These are phyloP conservation scores for Babylonia areolata DNA, from an alignment of 1,140 invertebrate species.

Conservation along the genomic window DNA sequence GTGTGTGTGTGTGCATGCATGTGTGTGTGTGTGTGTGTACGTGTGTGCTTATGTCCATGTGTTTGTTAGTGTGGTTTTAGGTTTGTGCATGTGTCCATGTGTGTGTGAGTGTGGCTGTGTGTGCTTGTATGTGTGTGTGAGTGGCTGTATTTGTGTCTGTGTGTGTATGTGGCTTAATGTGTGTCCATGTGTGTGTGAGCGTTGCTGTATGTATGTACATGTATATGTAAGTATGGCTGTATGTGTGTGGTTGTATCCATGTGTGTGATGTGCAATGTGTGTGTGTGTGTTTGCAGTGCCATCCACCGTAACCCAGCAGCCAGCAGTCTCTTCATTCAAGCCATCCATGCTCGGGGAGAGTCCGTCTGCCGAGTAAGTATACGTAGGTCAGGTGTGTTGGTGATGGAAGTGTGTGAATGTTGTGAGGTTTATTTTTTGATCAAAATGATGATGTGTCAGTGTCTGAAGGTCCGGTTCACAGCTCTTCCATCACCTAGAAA, in stretches of 20 bases:
- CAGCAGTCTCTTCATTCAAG: slow-evolving; percentile 84
- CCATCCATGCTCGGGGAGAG: slow-evolving; percentile 80
- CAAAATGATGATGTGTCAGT: too few species aligned
- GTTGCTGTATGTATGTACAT: too few species aligned
- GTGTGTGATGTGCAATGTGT: background rate
- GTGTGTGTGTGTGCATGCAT: background rate
- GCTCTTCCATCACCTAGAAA: too few species aligned
- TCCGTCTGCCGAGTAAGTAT: slow-evolving; percentile 71
- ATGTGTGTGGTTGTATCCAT: background rate
- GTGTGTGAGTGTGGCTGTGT: background rate
- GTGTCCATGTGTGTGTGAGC: background rate
- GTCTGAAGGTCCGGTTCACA: too few species aligned
- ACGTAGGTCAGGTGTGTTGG: too few species aligned
- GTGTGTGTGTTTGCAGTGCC: slow-evolving; percentile 75
- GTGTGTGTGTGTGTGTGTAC: too few species aligned
- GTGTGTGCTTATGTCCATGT: background rate
- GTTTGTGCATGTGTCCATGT: background rate
- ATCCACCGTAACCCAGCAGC: slow-evolving; percentile 83
- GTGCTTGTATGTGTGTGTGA: background rate
- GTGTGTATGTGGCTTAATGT: background rate
- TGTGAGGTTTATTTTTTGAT: too few species aligned
- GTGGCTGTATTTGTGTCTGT: too few species aligned
- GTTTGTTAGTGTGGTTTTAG: background rate
- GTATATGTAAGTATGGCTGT: background rate
- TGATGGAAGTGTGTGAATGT: too few species aligned